phyloP scores from a whole-genome alignment of 1,140 invertebrate genomes.

The Coptotermes formosanus region DNA sequence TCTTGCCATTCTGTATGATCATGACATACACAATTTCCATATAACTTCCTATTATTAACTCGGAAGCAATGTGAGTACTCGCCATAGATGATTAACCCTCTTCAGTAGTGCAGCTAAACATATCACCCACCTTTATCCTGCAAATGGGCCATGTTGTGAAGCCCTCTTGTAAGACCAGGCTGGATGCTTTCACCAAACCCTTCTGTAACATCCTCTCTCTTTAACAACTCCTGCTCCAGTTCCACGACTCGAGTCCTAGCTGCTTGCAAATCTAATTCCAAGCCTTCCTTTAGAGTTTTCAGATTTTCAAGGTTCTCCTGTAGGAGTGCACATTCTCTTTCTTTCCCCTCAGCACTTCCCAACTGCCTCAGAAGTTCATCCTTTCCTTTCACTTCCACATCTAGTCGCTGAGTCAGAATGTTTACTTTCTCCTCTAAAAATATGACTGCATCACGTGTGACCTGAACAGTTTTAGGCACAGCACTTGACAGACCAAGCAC shows the following conservation, averaged over 20 bases:
- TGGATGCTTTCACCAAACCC: conserved; percentile 55
- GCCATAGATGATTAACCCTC: too few relatives aligned
- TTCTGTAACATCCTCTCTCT: conserved; percentile 62
- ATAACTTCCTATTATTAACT: too few relatives aligned
- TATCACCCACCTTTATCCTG: conserved; percentile 20
- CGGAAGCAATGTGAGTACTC: too few relatives aligned
- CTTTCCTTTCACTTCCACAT: conserved; percentile 41
- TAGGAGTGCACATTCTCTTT: not conserved
- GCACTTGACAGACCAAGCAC: conserved; percentile 60
- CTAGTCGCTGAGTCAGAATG: conserved; percentile 41
- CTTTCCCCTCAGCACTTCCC: not conserved
- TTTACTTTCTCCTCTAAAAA: conserved; percentile 12
- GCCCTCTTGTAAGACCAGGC: conserved; percentile 39
- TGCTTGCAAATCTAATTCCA: conserved; percentile 34
- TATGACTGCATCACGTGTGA: not conserved
- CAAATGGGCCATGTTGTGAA: conserved; percentile 45
- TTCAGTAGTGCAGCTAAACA: too few relatives aligned
- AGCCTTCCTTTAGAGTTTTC: conserved; percentile 55
- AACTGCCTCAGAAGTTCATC: conserved; percentile 36
- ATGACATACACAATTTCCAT: too few relatives aligned
- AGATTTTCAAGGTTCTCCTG: conserved; percentile 44
- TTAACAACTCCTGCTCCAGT: conserved; percentile 40
- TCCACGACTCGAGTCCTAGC: conserved; percentile 59
- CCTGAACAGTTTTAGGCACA: conserved; percentile 33
- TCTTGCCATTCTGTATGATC: too few relatives aligned